phyloP scores from a whole-genome alignment of 1,140 invertebrate species.

The Pissodes strobi region DNA sequence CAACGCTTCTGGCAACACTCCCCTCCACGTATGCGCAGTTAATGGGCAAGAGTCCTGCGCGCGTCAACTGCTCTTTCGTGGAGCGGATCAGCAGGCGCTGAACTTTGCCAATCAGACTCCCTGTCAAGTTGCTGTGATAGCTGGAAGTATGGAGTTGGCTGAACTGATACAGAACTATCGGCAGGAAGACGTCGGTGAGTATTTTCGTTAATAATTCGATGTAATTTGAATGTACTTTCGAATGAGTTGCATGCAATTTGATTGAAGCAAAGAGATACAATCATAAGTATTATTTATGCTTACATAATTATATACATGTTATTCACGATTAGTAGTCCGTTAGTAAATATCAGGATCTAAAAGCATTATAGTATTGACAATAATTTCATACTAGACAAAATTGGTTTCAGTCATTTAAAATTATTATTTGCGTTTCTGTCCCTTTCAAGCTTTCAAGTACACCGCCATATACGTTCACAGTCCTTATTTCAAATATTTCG shows the following conservation, averaged over 20 bases:
- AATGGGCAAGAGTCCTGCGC: constrained; percentile 98
- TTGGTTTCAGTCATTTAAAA: no score
- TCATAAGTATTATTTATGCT: no score
- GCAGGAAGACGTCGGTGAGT: constrained; percentile 93
- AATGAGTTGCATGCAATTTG: not conserved
- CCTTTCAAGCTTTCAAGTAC: no score
- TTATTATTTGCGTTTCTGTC: no score
- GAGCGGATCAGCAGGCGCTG: constrained; percentile 88
- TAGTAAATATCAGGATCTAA: no score
- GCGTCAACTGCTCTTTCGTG: constrained; percentile 91
- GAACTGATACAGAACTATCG: constrained; percentile 95
- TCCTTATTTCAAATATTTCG: no score
- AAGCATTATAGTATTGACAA: no score
- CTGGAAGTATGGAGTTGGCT: constrained; percentile 91
- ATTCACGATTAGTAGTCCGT: no score
- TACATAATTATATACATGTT: no score
- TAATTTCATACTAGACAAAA: no score
- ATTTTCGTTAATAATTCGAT: not conserved
- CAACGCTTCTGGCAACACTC: constrained; percentile 97
- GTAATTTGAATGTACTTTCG: not conserved
- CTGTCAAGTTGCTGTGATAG: constrained; percentile 92
- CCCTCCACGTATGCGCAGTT: constrained; percentile 96
- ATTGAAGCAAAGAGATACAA: not conserved
- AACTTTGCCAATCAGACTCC: constrained; percentile 98
- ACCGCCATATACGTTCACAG: no score